These are phyloP conservation scores for Malthinus flaveolus DNA, from an alignment of 2,888 invertebrate genomes.

Conservation along the genomic window DNA sequence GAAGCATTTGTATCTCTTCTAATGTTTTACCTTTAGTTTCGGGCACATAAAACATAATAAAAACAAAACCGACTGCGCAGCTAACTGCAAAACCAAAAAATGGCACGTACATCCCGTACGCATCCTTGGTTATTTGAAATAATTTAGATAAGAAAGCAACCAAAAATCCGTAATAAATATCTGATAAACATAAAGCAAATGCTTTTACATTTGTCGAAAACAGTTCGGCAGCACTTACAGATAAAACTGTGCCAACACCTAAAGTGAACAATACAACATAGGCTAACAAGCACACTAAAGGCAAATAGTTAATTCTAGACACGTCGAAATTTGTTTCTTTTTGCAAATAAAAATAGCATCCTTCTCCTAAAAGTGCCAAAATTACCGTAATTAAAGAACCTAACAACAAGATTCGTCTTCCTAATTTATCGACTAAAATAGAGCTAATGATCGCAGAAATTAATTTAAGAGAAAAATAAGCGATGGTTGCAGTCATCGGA, in stretches of 20 bases:
- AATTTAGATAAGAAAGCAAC: conserved; percentile 54
- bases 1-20: conserved; percentile 67
- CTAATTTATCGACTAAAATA: conserved; percentile 61
- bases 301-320: conserved; percentile 49
- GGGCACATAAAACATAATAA: conserved; percentile 63
- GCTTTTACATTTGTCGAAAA: conserved; percentile 59
- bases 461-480: conserved; percentile 58
- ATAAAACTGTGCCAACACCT: conserved; percentile 57
- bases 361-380: conserved; percentile 47
- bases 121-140: conserved; percentile 58
- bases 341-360: conserved; percentile 52
- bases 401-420: conserved; percentile 58
- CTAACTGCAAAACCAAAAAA: conserved; percentile 67
- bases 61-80: conserved; percentile 63
- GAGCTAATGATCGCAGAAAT: conserved; percentile 61
- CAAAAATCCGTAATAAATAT: conserved; percentile 54
- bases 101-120: conserved; percentile 64
- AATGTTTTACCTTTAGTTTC: conserved; percentile 75
- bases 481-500: conserved; percentile 45
- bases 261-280: conserved; percentile 55
- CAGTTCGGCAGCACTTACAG: conserved; percentile 56
- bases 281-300: conserved; percentile 57
- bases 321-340: conserved; percentile 43
- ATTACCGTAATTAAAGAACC: conserved; percentile 55
- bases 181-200: conserved; percentile 57